Evolutionary conservation across 2,888 invertebrate species (phyloP), one percentile per base, ranked within the genome.

Genomic region (Drosophila affinis): DNA sequence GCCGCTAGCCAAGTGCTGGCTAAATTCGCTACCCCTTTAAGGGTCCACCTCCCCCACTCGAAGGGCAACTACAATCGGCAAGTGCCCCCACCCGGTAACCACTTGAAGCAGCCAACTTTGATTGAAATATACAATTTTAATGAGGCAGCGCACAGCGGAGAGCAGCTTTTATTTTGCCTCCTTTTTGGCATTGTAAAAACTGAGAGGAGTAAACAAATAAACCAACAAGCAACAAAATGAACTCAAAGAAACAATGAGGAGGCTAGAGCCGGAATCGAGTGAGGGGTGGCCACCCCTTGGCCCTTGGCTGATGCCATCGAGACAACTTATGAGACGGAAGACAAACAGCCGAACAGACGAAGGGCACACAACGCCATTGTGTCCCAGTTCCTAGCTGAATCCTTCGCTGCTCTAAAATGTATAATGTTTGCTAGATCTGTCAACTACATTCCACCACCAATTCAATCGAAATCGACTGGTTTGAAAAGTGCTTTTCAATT

Each of bases 81-180:
- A 69, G 63, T 61, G 68, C 12, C 34, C 5, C 2, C 24, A 24
- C 56, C 72, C 53, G 72, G 72, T 72, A 29, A 48, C 44, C 71
- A 72, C 71, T 72, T 72, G 39, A 72, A 75, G 62, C 71, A 64
- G 87, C 81, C 75, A 88, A 85, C 89, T 85, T 85, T 85, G 89
- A 85, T 85, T 85, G 84, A 87, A 85, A 87, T 81, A 85, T 85
- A 85, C 77, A 85, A 87, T 89, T 88, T 85, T 85, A 85, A 85
- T 85, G 89, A 88, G 74, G 76, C 88, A 77, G 72, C 73, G 57
- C 21, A 47, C 59, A 53, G 7, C 27, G 7, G 27, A 27, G 39
- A 51, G 46, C 57, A 65, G 49, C 56, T 32, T 48, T 62, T 57
- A 39, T 55, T 73, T 48, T 56, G 27, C 34, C 47, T 57, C 34